phyloP scores from a whole-genome alignment of 1,140 invertebrate genomes.

The Geopemphigus sp. region DNA sequence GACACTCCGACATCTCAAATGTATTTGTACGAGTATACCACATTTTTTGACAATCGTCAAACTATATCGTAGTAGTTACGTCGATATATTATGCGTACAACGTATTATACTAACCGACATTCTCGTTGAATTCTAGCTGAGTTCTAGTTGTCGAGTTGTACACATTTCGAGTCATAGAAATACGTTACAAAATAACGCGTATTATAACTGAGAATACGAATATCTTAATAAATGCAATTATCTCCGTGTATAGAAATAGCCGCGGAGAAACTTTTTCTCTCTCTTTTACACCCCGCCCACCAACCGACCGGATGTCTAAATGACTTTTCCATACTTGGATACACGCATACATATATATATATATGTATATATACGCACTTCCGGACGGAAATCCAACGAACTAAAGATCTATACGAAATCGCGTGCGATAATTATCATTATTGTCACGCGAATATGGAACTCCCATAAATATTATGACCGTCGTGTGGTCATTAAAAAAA shows the following conservation, averaged over 20 bases:
- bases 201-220: neutral
- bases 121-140: no score
- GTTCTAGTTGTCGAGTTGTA: no score
- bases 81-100: no score
- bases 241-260: neutral
- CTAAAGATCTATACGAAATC: neutral
- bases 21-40: no score
- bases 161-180: no score
- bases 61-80: no score
- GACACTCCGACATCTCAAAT: no score
- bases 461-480: neutral
- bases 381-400: constrained; percentile 14
- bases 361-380: neutral
- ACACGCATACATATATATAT: neutral
- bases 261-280: neutral
- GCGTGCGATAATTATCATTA: neutral
- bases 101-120: no score
- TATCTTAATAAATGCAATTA: neutral
- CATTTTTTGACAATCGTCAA: no score
- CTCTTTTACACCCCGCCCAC: neutral
- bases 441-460: neutral
- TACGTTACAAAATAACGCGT: neutral
- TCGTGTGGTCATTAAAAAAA: neutral
- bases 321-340: constrained; percentile 15
- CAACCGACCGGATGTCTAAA: constrained; percentile 26